A percentile compares a stretch with the other conserved stretches of the same genome.
phyloP scores from a whole-genome alignment of 2,113 vertebrate species.

The Paraplagusia blochii region DNA sequence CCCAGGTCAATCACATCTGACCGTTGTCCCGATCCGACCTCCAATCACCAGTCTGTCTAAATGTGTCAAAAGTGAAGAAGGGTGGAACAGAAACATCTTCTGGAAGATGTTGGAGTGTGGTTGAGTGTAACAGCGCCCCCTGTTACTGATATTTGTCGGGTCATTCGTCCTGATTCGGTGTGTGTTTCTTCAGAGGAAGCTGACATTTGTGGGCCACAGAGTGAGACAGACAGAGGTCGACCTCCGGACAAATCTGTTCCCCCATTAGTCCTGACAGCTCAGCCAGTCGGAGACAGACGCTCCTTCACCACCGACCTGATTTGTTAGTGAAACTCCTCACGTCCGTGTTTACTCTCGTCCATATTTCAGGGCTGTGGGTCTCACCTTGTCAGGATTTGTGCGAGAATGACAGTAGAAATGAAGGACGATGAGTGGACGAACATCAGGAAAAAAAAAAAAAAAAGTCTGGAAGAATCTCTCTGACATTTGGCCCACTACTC shows the following conservation, averaged over 20 bases:
- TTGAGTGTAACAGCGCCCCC: too few relatives aligned
- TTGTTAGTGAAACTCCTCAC: slow-evolving; percentile 1
- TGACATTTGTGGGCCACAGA: slow-evolving; percentile 52
- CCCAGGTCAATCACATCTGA: too few relatives aligned
- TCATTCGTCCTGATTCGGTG: slow-evolving; percentile 16
- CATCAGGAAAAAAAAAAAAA: too few relatives aligned
- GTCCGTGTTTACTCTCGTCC: slow-evolving; percentile 27
- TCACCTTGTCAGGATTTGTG: slow-evolving; percentile 34
- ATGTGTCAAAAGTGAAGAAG: too few relatives aligned
- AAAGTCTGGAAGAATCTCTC: slow-evolving; percentile 10
- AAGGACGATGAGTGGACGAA: slow-evolving; percentile 16
- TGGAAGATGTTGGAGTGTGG: too few relatives aligned
- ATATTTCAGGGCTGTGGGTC: slow-evolving; percentile 38
- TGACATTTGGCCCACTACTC: neutral
- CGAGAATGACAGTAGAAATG: slow-evolving; percentile 32
- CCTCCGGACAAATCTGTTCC: slow-evolving; percentile 38
- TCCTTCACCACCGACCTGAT: slow-evolving; percentile 17
- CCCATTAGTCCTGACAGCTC: slow-evolving; percentile 52
- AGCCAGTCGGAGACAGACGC: slow-evolving; percentile 12
- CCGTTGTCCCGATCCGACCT: too few relatives aligned
- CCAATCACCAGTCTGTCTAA: too few relatives aligned
- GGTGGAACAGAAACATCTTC: too few relatives aligned
- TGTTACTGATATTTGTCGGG: neutral
- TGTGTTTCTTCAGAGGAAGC: slow-evolving; percentile 26
- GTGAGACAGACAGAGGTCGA: slow-evolving; percentile 36